Base-by-base conservation (phyloP, 2,113 vertebrate species). In the Campylomormyrus numenius region DNA sequence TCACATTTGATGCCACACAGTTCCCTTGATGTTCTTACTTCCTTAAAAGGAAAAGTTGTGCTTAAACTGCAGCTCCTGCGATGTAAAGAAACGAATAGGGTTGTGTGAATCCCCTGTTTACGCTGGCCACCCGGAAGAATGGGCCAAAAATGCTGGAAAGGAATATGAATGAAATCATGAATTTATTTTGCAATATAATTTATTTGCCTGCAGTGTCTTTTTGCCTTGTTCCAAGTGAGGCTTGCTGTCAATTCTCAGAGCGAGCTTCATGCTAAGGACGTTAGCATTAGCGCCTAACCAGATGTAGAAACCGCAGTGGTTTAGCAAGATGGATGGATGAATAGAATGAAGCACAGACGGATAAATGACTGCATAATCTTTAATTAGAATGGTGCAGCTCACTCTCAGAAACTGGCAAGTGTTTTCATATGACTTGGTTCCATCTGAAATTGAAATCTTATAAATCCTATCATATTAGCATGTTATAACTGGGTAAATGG, bases 1-100 rank as follows among this genome's bases (percentile, higher is more conserved):
- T 80, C 49, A 19, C 17, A 13, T 88, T 90, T 45, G 21, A 80
- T 77, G 46, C 50, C 6, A 3, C 21, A 35, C 31, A 83, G 48
- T 83, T 52, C 19, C 35, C n/a, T 48, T 49, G 21, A 15, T 86
- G 31, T 42, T 46, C 24, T 83, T 24, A 45, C 83, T 83, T 39
- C 90, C 86, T 80, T 90, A 90, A 90, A 90, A 90, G 90, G 90
- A 45, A 84, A 83, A 42, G 85, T 10, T 50, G 24, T 52, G 85
- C 39, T 48, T 50, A 21, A 24, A 52, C 45, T 42, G 17, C 17
- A 42, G 27, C 27, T 21, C 48, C 53, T 58, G 85, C 31, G 52
- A 88, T 19, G 50, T 88, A 90, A 58, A 88, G 70, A 80, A 88
- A 90, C 9, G 1, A 31, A 87, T 2, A 35, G 2, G 31, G 52